Evolutionary conservation across 2,888 invertebrate species (phyloP).

Genomic region (Unio pictorum): DNA sequence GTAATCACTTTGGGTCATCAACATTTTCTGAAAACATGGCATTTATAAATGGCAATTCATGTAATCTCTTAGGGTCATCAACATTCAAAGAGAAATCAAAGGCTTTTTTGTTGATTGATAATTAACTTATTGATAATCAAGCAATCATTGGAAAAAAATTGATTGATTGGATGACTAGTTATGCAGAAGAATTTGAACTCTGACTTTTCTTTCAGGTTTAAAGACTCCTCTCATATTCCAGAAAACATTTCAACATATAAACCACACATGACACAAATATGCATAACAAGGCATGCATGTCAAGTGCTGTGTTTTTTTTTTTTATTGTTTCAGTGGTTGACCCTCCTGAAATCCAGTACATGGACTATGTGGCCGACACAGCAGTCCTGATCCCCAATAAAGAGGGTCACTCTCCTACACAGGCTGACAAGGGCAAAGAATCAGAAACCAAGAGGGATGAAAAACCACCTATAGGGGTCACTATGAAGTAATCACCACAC

Average conservation of each 20-base stretch:
- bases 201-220: too few species aligned
- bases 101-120: not conserved
- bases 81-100: not conserved
- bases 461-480: conserved; percentile 61
- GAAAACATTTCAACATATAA: too few species aligned
- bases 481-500: conserved; percentile 52
- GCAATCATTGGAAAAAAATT: too few species aligned
- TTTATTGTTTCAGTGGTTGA: conserved; percentile 56
- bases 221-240: too few species aligned
- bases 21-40: too few species aligned
- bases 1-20: too few species aligned
- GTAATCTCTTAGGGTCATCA: not conserved
- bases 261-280: not conserved
- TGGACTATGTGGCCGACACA: conserved; percentile 62
- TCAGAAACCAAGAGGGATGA: conserved; percentile 60
- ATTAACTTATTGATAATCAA: too few species aligned
- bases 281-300: not conserved
- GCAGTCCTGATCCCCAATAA: conserved; percentile 30
- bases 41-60: too few species aligned
- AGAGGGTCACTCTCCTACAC: conserved; percentile 42
- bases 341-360: conserved; percentile 57
- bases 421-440: conserved; percentile 37
- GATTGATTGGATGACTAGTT: too few species aligned
- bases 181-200: too few species aligned
- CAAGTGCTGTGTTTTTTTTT: too few species aligned